Conservation (phyloP, 2,797 vertebrate species). For the Platyrinchus mystaceus region DNA sequence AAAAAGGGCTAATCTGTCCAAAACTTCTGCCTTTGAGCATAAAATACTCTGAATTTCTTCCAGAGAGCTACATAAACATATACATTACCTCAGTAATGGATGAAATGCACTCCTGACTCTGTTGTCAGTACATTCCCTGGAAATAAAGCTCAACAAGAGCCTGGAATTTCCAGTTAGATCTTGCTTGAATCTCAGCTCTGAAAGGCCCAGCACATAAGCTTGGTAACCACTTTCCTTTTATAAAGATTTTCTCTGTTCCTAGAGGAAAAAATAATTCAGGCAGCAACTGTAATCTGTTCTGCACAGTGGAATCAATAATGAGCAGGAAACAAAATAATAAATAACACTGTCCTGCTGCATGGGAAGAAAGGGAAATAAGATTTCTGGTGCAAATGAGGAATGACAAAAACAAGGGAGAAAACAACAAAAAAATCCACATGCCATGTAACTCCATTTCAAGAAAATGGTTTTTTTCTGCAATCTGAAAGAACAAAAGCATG, state of each 20-base stretch:
- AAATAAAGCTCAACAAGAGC: not conserved
- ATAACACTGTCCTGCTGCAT: conserved; percentile 29
- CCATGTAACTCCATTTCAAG: conserved; percentile 47
- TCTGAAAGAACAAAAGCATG: not conserved
- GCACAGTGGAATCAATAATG: conserved; percentile 41
- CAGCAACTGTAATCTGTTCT: not conserved
- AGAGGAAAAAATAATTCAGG: not conserved
- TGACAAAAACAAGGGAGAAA: conserved; percentile 14
- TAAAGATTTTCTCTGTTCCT: not conserved
- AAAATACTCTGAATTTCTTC: not conserved
- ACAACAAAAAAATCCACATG: not conserved
- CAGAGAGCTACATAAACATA: not conserved
- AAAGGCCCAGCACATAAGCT: not conserved
- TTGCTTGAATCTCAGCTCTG: not conserved
- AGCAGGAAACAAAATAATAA: conserved; percentile 60
- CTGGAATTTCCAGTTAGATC: not conserved
- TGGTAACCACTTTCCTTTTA: conserved; percentile 29
- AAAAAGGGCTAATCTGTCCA: not conserved
- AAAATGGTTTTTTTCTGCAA: conserved; percentile 32
- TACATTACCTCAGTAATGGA: not conserved
- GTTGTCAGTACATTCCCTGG: not conserved
- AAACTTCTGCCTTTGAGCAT: not conserved
- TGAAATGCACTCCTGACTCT: not conserved
- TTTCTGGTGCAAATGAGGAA: conserved; percentile 59
- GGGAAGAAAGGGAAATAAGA: conserved; percentile 48